Evolutionary conservation across 2,888 invertebrate species (phyloP).

Genomic region (Halocaridina rubra): DNA sequence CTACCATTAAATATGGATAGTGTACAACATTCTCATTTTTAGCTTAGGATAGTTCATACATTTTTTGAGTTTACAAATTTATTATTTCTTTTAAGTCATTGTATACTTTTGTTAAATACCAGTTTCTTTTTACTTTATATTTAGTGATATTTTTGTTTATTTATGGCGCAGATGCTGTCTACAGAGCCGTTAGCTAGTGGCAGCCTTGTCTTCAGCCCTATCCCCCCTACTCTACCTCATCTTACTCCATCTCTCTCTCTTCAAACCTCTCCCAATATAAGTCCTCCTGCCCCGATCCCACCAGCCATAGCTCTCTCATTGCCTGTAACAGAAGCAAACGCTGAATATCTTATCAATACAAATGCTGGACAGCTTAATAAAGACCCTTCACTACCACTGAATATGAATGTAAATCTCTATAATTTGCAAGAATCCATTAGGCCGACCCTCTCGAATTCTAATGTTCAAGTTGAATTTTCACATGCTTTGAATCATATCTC

Average conservation of each 20-base stretch:
- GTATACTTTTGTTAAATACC: neutral
- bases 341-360: too few species aligned
- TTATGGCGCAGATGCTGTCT: conserved; percentile 13
- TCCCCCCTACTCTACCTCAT: conserved; percentile 4
- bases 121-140: neutral
- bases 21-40: neutral
- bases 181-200: neutral
- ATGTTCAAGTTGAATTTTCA: too few species aligned
- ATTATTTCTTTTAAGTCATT: neutral
- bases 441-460: too few species aligned
- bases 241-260: neutral
- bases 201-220: conserved; percentile 7
- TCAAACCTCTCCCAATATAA: neutral
- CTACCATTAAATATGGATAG: neutral
- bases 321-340: too few species aligned
- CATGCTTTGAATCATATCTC: too few species aligned
- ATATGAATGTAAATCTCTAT: too few species aligned
- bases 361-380: too few species aligned
- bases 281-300: neutral
- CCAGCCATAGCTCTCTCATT: too few species aligned
- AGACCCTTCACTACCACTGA: too few species aligned
- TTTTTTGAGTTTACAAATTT: neutral
- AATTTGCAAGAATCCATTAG: too few species aligned
- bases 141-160: neutral
- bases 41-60: too few species aligned